Evolutionary conservation across 1,140 invertebrate genomes (phyloP), one percentile per base, ranked within the genome.

Genomic region (Pachypeltis micranthus): DNA sequence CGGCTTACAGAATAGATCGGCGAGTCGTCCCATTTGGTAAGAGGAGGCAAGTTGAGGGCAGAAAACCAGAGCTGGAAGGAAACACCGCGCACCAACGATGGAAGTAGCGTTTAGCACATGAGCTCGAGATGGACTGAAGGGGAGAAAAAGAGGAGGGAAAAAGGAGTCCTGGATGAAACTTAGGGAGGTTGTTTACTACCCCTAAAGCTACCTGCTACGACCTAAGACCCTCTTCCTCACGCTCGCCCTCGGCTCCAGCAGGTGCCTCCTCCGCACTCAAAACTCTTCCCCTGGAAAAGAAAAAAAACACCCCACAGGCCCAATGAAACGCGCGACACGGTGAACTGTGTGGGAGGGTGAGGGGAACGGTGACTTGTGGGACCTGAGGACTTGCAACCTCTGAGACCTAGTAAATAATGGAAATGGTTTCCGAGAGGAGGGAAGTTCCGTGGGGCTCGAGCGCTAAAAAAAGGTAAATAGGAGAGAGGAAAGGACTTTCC

Each of bases 171-270:
- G 47, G 12, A 21, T 10, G 47, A 51, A 21, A 4, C 12, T 10
- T 21, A 16, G 47, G 21, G 47, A 21, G 47, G 47, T 51, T 51
- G 47, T 51, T 51, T 51, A 51, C 47, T 51, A 51, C 47, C 47
- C 47, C 21, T 21, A 51, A 7, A n/a, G 21, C 47, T 51, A 51
- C 47, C 47, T 51, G 47, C 47, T 51, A 10, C 12, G 21, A 51
- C 21, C 23, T 21, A 10, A 16, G 12, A 10, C 47, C 47, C 34
- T 39, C n/a, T 7, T n/a, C 7, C 34, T n/a, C 34, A 7, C 34
- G n/a, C 34, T n/a, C 34, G n/a, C 34, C 34, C 7, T n/a, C 34
- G n/a, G n/a, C 47, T 4, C 7, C 21, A 51, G 47, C 47, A 51
- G 47, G 47, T 51, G 47, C 47, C 47, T 21, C 7, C 7, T 10